phyloP scores from a whole-genome alignment of 2,113 vertebrate genomes.

The Zootoca vivipara region DNA sequence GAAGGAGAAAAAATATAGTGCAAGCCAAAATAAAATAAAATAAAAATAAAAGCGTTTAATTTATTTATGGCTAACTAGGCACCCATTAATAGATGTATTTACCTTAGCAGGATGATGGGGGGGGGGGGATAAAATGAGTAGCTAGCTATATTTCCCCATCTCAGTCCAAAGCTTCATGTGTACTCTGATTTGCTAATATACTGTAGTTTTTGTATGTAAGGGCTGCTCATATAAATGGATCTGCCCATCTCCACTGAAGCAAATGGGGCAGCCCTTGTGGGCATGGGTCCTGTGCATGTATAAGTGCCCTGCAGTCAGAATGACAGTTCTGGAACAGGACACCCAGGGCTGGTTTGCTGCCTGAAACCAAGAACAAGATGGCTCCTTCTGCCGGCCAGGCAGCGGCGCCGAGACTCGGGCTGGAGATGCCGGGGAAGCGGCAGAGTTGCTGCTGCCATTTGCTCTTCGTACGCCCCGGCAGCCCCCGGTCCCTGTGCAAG shows the following conservation, averaged over 20 bases:
- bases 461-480: not conserved
- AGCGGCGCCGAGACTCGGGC: not conserved
- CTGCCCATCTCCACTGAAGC: not conserved
- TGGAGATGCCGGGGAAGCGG: slow-evolving; percentile 32
- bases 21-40: not conserved
- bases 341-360: too few species aligned
- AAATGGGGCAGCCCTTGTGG: not conserved
- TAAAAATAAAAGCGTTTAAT: not conserved
- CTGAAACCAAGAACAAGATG: too few species aligned
- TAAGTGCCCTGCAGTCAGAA: not conserved
- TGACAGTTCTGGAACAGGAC: not conserved
- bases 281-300: too few species aligned
- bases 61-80: not conserved
- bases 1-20: not conserved
- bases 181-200: not conserved
- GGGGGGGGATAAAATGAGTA: not conserved
- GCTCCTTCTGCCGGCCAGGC: slow-evolving; percentile 27
- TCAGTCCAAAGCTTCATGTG: not conserved
- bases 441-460: slow-evolving; percentile 29
- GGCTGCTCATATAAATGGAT: not conserved
- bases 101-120: not conserved
- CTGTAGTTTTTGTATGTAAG: not conserved
- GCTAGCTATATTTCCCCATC: not conserved
- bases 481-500: not conserved
- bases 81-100: not conserved